Base-by-base conservation (phyloP, 2,797 vertebrate genomes). In the Podarcis siculus region DNA sequence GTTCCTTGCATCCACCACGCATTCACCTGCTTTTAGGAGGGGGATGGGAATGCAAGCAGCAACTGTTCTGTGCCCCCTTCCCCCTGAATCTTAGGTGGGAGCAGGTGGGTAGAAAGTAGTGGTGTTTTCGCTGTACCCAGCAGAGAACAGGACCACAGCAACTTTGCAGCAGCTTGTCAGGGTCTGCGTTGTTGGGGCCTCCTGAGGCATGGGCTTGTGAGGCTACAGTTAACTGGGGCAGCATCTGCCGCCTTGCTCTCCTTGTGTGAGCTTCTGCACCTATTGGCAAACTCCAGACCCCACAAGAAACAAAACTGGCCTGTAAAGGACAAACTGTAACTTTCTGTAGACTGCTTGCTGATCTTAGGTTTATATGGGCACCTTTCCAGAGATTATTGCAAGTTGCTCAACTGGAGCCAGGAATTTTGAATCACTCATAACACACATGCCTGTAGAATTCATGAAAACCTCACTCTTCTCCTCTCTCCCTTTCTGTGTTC, bases 361-460 rank as follows among this genome's bases (percentile, higher is more conserved):
- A 35, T 45, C 37, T 86, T 79, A 83, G 55, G 75, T 86, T 83
- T 89, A 61, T 78, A 35, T 71, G 75, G 82, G 87, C 75, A 27
- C 27, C 61, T 83, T 61, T 84, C 75, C 82, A 79, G 49, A 79
- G 27, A 61, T 83, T 71, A 82, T 69, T 86, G 73, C 35, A 71
- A 61, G 39, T 83, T 72, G n/a, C 5, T 66, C n/a, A 77, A 58
- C 66, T 78, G 81, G 39, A 79, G 80, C 75, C 73, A 82, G 82
- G 75, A 23, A 45, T 83, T 78, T 87, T 71, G 25, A 79, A 79
- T 79, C 55, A 73, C 27, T 39, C 45, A 72, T 73, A 71, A 23
- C 67, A 81, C 32, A 39, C 25, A 69, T 82, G 35, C 61, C 61
- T 35, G 21, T 72, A 69, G 42, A 83, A 27, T 73, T 76, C 35